These are phyloP conservation scores for Ptilodon capucinus DNA, from an alignment of 2,888 invertebrate species.

Conservation along the genomic window DNA sequence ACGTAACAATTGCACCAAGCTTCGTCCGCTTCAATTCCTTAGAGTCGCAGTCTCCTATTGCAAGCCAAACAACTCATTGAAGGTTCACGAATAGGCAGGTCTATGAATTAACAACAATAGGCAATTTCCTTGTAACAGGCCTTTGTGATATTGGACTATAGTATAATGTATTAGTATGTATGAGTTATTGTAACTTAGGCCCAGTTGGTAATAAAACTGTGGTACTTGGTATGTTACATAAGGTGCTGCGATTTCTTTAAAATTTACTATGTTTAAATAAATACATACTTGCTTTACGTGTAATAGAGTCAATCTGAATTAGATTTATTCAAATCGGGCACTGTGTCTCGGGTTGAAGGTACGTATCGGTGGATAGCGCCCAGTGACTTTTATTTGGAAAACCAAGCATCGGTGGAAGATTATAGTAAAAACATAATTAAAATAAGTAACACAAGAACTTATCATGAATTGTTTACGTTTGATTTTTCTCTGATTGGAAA, in stretches of 20 bases:
- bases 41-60: constrained; percentile 54
- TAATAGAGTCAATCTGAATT: too few relatives aligned
- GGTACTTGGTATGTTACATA: background rate
- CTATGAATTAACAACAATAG: constrained; percentile 72
- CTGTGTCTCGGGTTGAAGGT: too few relatives aligned
- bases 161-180: constrained; percentile 19
- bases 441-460: too few relatives aligned
- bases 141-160: constrained; percentile 67
- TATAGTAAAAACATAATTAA: too few relatives aligned
- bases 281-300: too few relatives aligned
- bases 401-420: too few relatives aligned
- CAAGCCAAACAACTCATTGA: constrained; percentile 64
- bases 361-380: too few relatives aligned
- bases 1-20: constrained; percentile 7
- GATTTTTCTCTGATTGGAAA: too few relatives aligned
- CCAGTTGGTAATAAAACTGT: constrained; percentile 22
- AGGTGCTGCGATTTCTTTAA: background rate
- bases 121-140: constrained; percentile 69
- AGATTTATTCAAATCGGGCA: too few relatives aligned
- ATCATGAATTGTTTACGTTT: too few relatives aligned
- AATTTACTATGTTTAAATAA: too few relatives aligned
- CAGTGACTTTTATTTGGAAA: too few relatives aligned
- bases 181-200: constrained; percentile 30
- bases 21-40: constrained; percentile 50
- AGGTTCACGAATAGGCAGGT: constrained; percentile 54